Evolutionary conservation across 2,113 vertebrate species (phyloP), one percentile per base, ranked within the genome.

Genomic region (Plotosus lineatus): DNA sequence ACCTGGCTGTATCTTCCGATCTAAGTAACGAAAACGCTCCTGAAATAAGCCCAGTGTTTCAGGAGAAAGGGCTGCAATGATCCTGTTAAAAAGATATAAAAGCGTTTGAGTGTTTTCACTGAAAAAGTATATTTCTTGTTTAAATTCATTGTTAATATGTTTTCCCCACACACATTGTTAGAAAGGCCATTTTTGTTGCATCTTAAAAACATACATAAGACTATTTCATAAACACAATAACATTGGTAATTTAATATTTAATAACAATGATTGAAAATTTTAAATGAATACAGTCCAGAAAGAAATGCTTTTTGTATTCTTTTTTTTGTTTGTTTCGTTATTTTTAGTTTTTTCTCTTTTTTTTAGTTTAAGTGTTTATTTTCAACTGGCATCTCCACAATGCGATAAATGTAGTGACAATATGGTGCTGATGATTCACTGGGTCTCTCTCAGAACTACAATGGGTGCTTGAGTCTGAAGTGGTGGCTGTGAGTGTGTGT

Each of bases 1-100:
- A 15, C 96, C 95, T 0, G 94, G 95, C 61, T 95, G 89, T 81
- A 96, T 90, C 91, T 94, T 95, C 85, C 92, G 93, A 83, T 97
- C 94, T 19, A 97, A 86, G 80, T 90, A 90, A 3, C 87, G 87
- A 80, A 97, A 93, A 0, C 88, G 89, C 61, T 95, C 95, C 79
- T 89, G 89, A 87, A 97, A 97, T 36, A 97, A 88, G 51, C 90
- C 90, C 71, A 92, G 80, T 86, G 96, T 95, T 0, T 94, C 92
- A 1, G 89, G 48, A 36, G 95, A 93, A 53, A 97, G 90, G 79
- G 89, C 89, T 46, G 71, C 87, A 44, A 95, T 90, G 81, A 97
- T 94, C 89, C 96, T 97, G 85, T 72, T 3, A 77, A 15, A 85
- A 26, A 19, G 46, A n/a, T 51, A 14, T 40, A 71, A 60, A 69